Evolutionary conservation across 2,113 vertebrate genomes (phyloP), one percentile per base, ranked within the genome.

Genomic region (Nymphicus hollandicus): DNA sequence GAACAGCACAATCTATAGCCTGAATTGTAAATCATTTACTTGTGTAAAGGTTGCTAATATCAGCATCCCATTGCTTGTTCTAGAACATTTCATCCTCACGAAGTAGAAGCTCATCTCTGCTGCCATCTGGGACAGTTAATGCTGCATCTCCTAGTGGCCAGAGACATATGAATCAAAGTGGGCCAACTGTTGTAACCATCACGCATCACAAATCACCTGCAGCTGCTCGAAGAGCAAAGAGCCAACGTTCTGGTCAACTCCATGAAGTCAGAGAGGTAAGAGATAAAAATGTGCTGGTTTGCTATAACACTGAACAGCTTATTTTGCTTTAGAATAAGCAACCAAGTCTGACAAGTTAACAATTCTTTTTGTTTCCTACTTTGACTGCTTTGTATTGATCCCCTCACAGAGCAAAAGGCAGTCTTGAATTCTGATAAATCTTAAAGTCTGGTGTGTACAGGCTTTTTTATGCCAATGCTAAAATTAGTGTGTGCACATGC

Each of bases 121-220:
- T 99, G 83, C 99, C 99, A 0, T 97, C 98, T 95, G 98, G 98
- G 81, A 98, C 98, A 56, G 97, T 98, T 90, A 98, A 92, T 97
- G 98, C 99, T 90, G 98, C 98, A 70, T 98, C 98, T 89, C 98
- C 98, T n/a, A 98, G 98, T 95, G 98, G 98, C 97, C 99, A 99
- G 97, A 99, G 98, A 91, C 98, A 98, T 49, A 81, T 89, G 74
- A 95, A 95, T 96, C 97, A 98, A 77, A 97, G 98, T 10, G 98
- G 98, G 66, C 98, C 98, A 68, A 97, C 98, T 63, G 98, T 99
- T 95, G 98, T 99, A 95, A 99, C 99, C 91, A 97, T 99, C 97
- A 99, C 99, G 39, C 99, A 99, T 97, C 99, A 99, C 98, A 99
- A 99, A 98, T 99, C 99, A 60, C 99, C 99, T 89, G 99, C 98